Conservation (phyloP, 2,888 invertebrate genomes). For the Tipula confusa region DNA sequence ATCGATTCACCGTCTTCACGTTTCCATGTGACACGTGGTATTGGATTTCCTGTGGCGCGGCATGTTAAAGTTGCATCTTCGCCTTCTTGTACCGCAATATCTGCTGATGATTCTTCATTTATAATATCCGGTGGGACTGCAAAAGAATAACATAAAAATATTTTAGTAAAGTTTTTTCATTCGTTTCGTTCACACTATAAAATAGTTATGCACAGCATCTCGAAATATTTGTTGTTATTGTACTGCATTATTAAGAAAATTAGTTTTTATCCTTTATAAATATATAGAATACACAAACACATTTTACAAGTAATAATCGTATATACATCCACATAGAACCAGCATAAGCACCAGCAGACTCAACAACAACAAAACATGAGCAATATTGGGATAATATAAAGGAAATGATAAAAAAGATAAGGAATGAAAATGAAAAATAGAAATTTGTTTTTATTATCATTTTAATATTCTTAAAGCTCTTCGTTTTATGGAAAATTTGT, state of each 20-base stretch:
- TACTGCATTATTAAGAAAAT: not conserved
- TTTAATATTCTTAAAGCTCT: not conserved
- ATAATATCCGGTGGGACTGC: conserved; percentile 75
- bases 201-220: not conserved
- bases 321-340: too few species aligned
- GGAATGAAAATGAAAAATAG: not conserved
- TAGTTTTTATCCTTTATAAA: not conserved
- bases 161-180: not conserved
- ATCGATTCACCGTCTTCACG: conserved; percentile 68
- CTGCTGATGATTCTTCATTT: conserved; percentile 69
- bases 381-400: not conserved
- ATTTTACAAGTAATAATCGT: not conserved
- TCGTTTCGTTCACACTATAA: not conserved
- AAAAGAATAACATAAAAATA: conserved; percentile 26
- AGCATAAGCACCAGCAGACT: not conserved
- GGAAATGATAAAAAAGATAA: not conserved
- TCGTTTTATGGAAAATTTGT: not conserved
- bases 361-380: not conserved
- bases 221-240: not conserved
- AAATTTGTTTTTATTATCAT: not conserved
- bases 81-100: conserved; percentile 73
- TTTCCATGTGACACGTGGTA: conserved; percentile 74
- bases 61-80: conserved; percentile 72
- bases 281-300: not conserved
- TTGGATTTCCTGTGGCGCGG: conserved; percentile 74